These are phyloP conservation scores for Baryphthengus martii DNA, from an alignment of 2,113 vertebrate genomes.

Conservation along the genomic window DNA sequence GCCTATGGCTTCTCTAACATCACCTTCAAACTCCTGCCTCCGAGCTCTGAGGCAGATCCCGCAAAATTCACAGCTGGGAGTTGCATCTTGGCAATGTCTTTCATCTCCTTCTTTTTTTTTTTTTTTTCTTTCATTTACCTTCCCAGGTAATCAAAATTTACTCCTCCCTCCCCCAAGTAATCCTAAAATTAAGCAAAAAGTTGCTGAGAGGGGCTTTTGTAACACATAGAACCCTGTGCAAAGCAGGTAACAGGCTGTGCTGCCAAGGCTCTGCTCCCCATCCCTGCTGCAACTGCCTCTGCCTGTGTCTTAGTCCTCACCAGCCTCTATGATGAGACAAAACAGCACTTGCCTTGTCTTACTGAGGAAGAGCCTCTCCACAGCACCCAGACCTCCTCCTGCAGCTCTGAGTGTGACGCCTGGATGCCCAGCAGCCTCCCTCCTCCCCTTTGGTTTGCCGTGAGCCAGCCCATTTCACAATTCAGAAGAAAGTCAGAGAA, in stretches of 20 bases:
- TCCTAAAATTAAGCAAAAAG: background rate
- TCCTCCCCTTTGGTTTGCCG: background rate
- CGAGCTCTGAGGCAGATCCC: background rate
- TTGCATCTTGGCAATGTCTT: background rate
- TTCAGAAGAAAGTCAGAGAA: background rate
- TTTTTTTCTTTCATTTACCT: background rate
- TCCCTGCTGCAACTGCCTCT: background rate
- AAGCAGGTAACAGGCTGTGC: background rate
- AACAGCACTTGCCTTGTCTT: rapidly evolving
- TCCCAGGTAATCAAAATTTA: too few species aligned
- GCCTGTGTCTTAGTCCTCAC: background rate
- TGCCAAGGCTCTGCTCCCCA: background rate
- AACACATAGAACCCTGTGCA: too few species aligned
- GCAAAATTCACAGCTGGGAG: background rate
- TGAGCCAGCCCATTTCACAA: rapidly evolving
- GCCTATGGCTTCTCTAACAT: background rate
- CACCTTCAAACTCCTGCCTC: background rate
- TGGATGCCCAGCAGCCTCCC: background rate
- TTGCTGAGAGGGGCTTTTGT: background rate
- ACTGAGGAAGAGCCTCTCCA: background rate
- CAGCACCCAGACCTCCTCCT: background rate
- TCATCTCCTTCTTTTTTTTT: background rate
- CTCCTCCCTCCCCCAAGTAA: background rate
- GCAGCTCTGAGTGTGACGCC: rapidly evolving
- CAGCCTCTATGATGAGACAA: background rate